phyloP scores from a whole-genome alignment of 2,113 vertebrate species.

The Prinia subflava region DNA sequence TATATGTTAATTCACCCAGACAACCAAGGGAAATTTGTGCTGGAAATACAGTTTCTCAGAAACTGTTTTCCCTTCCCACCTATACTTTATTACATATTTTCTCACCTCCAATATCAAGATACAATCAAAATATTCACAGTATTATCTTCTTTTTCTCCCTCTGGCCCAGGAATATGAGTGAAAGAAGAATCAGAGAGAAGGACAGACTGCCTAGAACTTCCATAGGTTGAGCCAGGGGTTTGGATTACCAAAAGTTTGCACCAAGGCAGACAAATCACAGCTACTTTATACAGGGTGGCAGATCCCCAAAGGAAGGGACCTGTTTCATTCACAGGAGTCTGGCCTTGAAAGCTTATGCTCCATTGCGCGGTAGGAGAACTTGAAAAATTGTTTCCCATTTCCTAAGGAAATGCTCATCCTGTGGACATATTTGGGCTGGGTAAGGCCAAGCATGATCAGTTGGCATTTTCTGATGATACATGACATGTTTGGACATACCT shows the following conservation, averaged over 20 bases:
- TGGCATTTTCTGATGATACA: not conserved
- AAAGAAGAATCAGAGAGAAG: not conserved
- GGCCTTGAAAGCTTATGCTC: not conserved
- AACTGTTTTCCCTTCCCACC: not conserved
- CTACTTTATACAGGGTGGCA: not conserved
- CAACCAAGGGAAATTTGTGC: not conserved
- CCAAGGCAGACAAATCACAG: not conserved
- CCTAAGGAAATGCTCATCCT: not conserved
- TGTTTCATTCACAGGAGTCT: not conserved
- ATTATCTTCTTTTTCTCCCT: not conserved
- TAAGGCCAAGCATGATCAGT: not conserved
- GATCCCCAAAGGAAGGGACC: not conserved
- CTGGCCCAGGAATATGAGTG: fast-evolving
- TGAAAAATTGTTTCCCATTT: not conserved
- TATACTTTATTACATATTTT: not conserved
- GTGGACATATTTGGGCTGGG: not conserved
- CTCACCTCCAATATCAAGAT: not conserved
- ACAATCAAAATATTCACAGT: not conserved
- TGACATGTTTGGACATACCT: not conserved
- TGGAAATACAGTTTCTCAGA: not conserved
- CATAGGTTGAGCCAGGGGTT: not conserved
- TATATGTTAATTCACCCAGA: not conserved
- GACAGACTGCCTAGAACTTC: not conserved
- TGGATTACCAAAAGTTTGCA: not conserved
- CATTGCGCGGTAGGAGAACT: not conserved